Base-by-base conservation (phyloP, 2,113 vertebrate genomes). In the Jaculus jaculus region DNA sequence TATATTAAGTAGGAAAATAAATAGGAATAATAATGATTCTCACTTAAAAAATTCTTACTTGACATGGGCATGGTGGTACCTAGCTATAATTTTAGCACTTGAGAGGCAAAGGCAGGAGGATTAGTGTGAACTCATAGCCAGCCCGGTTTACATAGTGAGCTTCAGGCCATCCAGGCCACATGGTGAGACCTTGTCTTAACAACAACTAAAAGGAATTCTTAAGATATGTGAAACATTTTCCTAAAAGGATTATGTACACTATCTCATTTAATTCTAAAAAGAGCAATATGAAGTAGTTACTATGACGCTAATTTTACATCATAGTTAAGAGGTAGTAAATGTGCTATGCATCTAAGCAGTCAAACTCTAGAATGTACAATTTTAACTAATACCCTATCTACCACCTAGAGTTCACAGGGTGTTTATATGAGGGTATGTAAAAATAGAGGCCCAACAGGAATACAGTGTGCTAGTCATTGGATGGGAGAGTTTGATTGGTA, bases 261-360 rank as follows among this genome's bases (percentile, higher is more conserved):
- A 84, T 80, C 80, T 66, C 30, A 90, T 71, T 84, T 94, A 92
- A 73, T 87, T 23, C 58, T 92, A 47, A 77, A 72, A 83, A 94
- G 42, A 47, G 8, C 42, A 83, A 68, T 86, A 54, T 79, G 26
- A 69, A 3, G 13, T 65, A 68, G 54, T 66, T 58, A 81, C 21
- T 85, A 78, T 82, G 77, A 51, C 4, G 2, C 8, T 10, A 47
- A 7, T 58, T 91, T 89, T 66, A 63, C 37, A 30, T 90, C 92
- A 86, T 47, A 87, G 32, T 24, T 51, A 87, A 87, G 61, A 71
- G 28, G 4, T 24, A 87, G 42, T 90, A 75, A 91, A 58, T 21
- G 54, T 32, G 17, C 54, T 58, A 47, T 69, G 21, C 51, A 95
- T 30, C 37, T 47, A 47, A 47, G 42, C 5, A 81, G 17, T 61